Evolutionary conservation across 2,888 invertebrate genomes (phyloP), one percentile per base, ranked within the genome.

Genomic region (Rhopalosiphum nymphaeae): DNA sequence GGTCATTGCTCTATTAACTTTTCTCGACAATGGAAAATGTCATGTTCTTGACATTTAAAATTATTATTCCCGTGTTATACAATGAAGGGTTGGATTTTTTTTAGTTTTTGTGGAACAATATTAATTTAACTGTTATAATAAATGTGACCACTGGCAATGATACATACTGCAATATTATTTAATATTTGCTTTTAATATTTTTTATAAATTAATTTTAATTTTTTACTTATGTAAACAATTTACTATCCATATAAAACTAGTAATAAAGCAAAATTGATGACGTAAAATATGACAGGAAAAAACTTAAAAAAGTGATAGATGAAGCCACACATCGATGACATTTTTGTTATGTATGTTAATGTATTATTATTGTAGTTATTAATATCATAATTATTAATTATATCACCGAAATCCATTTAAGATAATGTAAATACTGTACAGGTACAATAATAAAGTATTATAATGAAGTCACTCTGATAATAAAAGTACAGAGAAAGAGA

Each of bases 21-120:
- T 56, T 89, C 16, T 89, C 44, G 57, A 89, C 56, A 57, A 42
- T 57, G 56, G 57, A 44, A 56, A 89, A 78, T 78, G 67, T 36
- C 36, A 42, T 57, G 89, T 89, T 89, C 26, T 29, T 42, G 26
- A 44, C n/a, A 89, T 89, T 89, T 89, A 57, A 57, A 89, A 89
- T 29, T 44, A 57, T 89, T 11, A 53, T 53, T 53, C 29, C 5
- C 29, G 26, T 36, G 1, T 57, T 57, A 44, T 7, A 29, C 44
- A 42, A 57, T 16, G 2, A 42, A n/a, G 21, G 53, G n/a, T 78
- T 78, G 7, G 36, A 78, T 78, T 78, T 36, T 78, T 78, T 78
- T 78, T 36, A 36, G 16, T 78, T 36, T 78, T 78, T 21, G 21
- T 36, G 16, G 16, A 78, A 36, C 21, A 78, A 11, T 36, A 21